These are phyloP conservation scores for Strigamia maritima DNA, from an alignment of 2,888 invertebrate species.

Conservation along the genomic window DNA sequence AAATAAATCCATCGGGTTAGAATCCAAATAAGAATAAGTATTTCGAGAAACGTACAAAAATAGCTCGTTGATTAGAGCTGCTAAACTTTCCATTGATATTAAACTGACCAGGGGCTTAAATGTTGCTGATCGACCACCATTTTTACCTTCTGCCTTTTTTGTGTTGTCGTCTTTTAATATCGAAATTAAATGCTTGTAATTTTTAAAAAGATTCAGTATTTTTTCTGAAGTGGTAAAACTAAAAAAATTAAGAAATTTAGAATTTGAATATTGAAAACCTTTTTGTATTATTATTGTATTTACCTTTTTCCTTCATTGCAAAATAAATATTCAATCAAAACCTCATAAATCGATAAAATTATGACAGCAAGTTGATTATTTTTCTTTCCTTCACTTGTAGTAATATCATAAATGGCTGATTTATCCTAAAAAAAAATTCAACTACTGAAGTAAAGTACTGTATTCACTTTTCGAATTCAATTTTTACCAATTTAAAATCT, in stretches of 20 bases:
- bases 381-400: neutral
- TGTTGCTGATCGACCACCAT: neutral
- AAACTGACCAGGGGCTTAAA: too few species aligned
- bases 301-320: neutral
- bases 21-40: too few species aligned
- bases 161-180: neutral
- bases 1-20: too few species aligned
- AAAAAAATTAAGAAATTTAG: neutral
- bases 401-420: neutral
- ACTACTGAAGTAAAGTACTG: neutral
- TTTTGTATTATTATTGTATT: neutral
- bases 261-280: neutral
- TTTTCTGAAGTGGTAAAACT: neutral
- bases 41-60: too few species aligned
- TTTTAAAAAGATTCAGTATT: neutral
- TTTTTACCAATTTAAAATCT: slow-evolving; percentile 37
- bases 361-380: neutral
- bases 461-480: too few species aligned
- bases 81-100: too few species aligned
- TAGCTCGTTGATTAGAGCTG: too few species aligned
- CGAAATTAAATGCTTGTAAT: neutral
- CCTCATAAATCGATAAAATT: neutral
- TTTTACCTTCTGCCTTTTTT: neutral
- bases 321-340: neutral
- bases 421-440: neutral